phyloP scores from a whole-genome alignment of 2,113 vertebrate genomes.

The Psettodes erumei region DNA sequence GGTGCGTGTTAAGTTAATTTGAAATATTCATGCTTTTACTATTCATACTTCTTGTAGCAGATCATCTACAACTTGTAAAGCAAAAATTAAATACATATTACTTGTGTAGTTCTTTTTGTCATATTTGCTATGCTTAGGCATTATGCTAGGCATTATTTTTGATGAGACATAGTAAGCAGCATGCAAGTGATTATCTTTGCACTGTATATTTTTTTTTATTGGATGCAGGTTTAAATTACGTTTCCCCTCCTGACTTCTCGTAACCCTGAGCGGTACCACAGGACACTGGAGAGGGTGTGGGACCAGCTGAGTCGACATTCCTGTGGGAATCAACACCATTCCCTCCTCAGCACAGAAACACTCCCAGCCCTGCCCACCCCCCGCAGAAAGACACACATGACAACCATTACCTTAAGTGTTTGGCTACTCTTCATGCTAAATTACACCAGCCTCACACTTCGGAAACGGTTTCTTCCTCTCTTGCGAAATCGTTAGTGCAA shows the following conservation, averaged over 20 bases:
- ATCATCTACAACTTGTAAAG: constrained; percentile 21
- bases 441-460: constrained; percentile 59
- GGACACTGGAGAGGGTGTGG: constrained; percentile 54
- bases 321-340: constrained; percentile 66
- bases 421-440: constrained; percentile 71
- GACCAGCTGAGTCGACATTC: constrained; percentile 75
- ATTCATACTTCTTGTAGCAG: constrained; percentile 2
- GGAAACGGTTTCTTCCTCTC: constrained; percentile 18
- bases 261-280: constrained; percentile 32
- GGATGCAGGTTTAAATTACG: constrained; percentile 54
- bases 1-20: constrained; percentile 11
- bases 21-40: constrained; percentile 25
- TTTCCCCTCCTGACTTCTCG: constrained; percentile 23
- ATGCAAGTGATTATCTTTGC: constrained; percentile 42
- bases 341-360: constrained; percentile 53
- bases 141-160: constrained; percentile 20
- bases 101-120: constrained; percentile 10
- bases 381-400: constrained; percentile 71
- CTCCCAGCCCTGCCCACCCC: constrained; percentile 37
- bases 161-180: constrained; percentile 19
- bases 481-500: constrained; percentile 27
- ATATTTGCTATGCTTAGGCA: not conserved
- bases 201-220: constrained; percentile 49
- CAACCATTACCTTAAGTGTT: constrained; percentile 74
- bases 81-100: constrained; percentile 15